Conservation (phyloP, 2,113 vertebrate genomes). For the Istiophorus platypterus region DNA sequence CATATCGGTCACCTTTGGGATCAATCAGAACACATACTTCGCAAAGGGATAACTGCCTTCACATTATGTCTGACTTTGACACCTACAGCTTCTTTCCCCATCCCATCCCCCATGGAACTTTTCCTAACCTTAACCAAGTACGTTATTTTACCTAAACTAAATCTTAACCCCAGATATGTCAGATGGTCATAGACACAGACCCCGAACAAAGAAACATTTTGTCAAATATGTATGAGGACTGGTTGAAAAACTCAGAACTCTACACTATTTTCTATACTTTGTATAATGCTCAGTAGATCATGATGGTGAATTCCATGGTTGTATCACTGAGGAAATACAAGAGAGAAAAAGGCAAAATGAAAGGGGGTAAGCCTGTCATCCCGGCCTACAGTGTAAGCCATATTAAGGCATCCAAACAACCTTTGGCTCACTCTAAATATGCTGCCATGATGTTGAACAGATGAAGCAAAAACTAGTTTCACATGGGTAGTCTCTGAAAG, state of each 20-base stretch:
- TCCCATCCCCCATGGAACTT: background rate
- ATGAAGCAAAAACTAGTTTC: constrained; percentile 21
- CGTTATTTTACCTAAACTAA: background rate
- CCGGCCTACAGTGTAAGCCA: background rate
- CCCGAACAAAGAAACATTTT: background rate
- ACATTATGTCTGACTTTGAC: background rate
- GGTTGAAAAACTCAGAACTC: background rate
- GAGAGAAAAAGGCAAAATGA: constrained; percentile 11
- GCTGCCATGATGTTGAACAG: constrained; percentile 17
- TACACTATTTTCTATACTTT: background rate
- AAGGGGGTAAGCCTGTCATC: background rate
- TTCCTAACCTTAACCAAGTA: background rate
- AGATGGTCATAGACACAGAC: background rate
- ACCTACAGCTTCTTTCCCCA: no score
- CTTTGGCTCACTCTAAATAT: constrained; percentile 8
- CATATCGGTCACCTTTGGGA: background rate
- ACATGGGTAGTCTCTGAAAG: constrained; percentile 20
- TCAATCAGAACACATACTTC: constrained; percentile 1
- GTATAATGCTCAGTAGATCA: constrained; percentile 12
- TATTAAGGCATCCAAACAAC: constrained; percentile 20
- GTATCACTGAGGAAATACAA: constrained; percentile 4
- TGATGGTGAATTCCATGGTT: constrained; percentile 13
- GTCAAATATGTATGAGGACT: background rate
- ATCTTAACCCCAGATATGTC: background rate
- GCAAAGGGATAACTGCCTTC: background rate